Percentiles rank a stretch among this genome's conserved stretches.
Conservation (phyloP, 2,888 invertebrate species). For the Hesperia comma region DNA sequence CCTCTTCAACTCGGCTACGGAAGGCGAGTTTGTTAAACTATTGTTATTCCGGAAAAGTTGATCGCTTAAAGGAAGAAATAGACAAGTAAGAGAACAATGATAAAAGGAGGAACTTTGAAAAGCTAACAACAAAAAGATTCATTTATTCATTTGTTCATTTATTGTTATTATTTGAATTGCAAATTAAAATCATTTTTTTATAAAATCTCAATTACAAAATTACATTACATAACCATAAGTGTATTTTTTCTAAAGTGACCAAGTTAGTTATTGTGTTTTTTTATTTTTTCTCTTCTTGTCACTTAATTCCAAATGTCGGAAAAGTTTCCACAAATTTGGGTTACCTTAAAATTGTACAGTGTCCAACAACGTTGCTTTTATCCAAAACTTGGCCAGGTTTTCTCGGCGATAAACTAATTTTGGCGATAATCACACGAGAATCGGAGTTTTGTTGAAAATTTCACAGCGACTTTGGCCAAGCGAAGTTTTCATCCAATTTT, state of each 20-base stretch:
- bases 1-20: neutral
- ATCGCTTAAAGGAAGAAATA: neutral
- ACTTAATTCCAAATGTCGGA: neutral
- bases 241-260: no score
- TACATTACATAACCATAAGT: no score
- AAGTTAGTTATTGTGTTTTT: neutral
- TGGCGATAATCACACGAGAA: constrained; percentile 29
- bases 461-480: constrained; percentile 19
- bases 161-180: no score
- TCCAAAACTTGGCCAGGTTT: neutral
- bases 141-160: no score
- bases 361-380: neutral
- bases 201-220: no score
- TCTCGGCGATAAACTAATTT: constrained; percentile 24
- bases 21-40: constrained; percentile 13
- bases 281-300: neutral
- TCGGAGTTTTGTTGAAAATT: constrained; percentile 29
- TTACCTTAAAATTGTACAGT: constrained; percentile 14
- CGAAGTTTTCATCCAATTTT: constrained; percentile 27
- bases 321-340: neutral
- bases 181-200: no score
- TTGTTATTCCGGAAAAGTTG: constrained; percentile 10
- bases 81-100: neutral
- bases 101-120: neutral
- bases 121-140: no score